These are phyloP conservation scores for Acipenser oxyrinchus DNA, from an alignment of 2,797 vertebrate species.

Conservation along the genomic window DNA sequence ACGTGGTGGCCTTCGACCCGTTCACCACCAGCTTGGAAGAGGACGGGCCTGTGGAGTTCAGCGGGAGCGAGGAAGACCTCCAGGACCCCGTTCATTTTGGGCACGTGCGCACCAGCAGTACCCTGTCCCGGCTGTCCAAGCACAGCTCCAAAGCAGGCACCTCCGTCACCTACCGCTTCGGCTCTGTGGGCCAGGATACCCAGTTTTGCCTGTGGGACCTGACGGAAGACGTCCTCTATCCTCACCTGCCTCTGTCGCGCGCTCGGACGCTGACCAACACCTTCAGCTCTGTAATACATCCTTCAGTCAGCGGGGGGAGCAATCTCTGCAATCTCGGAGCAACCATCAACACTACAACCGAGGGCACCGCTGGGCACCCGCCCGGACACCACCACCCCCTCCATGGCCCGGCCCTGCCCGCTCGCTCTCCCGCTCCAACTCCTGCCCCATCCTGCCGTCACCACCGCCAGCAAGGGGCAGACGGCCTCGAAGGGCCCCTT, in stretches of 20 bases:
- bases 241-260: constrained; percentile 69
- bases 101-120: constrained; percentile 69
- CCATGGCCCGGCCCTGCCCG: constrained; percentile 63
- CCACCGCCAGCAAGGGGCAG: constrained; percentile 54
- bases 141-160: constrained; percentile 60
- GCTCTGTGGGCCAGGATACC: constrained; percentile 85
- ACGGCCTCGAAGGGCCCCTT: constrained; percentile 46
- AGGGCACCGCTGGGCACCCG: too few relatives aligned
- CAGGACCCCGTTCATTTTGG: constrained; percentile 56
- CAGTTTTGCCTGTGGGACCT: constrained; percentile 92
- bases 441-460: constrained; percentile 75
- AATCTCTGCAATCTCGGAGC: constrained; percentile 20
- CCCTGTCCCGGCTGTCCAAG: constrained; percentile 66
- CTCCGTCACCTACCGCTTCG: constrained; percentile 77
- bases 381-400: constrained; percentile 46
- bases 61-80: constrained; percentile 60
- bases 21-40: constrained; percentile 75
- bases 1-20: constrained; percentile 82
- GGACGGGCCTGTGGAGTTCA: constrained; percentile 62
- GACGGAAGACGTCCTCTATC: constrained; percentile 76
- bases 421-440: constrained; percentile 81
- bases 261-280: constrained; percentile 65
- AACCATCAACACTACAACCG: too few relatives aligned
- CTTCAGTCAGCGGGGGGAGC: constrained; percentile 50
- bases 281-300: constrained; percentile 48